Conservation (phyloP, 2,888 invertebrate species). For the Keiferia lycopersicella region DNA sequence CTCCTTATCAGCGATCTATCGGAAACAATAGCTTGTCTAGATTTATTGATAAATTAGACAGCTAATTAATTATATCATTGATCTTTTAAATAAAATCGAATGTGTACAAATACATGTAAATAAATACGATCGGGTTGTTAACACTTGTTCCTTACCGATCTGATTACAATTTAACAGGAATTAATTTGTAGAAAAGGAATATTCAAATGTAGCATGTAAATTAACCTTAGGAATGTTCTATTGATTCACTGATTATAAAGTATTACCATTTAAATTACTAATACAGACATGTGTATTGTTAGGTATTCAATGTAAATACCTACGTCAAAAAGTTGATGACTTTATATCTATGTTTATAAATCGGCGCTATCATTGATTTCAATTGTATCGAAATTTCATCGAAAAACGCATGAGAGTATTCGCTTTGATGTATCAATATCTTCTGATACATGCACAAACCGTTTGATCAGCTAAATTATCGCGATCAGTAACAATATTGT, state of each 20-base stretch:
- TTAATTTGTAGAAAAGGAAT: neutral
- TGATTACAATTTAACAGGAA: neutral
- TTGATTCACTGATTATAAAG: neutral
- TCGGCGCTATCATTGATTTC: no score
- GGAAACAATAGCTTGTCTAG: neutral
- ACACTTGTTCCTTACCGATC: neutral
- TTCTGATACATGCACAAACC: no score
- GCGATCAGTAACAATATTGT: neutral
- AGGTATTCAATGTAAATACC: no score
- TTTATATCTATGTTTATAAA: neutral
- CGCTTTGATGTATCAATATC: no score
- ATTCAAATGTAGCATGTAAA: neutral
- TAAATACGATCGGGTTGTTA: neutral
- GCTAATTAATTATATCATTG: neutral
- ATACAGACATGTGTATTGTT: no score
- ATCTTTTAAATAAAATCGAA: neutral
- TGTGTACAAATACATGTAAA: neutral
- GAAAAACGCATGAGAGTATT: no score
- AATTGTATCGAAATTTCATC: no score
- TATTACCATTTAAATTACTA: no score
- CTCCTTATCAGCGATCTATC: constrained; percentile 5
- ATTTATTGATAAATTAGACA: neutral
- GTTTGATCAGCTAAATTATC: neutral
- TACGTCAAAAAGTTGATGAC: no score
- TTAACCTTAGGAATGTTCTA: neutral